Conservation (phyloP, 2,888 invertebrate species). For the Spatulosminthurus flaviceps region DNA sequence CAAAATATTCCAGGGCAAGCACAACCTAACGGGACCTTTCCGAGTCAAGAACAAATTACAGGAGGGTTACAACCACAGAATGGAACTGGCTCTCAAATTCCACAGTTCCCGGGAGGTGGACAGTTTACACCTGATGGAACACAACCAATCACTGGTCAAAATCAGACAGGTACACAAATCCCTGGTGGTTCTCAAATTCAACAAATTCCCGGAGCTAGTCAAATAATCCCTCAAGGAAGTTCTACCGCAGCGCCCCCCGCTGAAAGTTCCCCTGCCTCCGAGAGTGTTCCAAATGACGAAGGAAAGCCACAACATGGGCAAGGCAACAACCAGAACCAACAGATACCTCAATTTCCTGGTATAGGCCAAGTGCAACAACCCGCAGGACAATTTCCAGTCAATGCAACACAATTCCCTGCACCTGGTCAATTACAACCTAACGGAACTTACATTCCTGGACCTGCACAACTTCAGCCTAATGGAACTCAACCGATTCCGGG, state of each 20-base stretch:
- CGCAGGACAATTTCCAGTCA: no score
- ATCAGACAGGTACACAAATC: neutral
- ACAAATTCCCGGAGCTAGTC: neutral
- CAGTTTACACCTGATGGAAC: neutral
- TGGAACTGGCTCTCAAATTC: no score
- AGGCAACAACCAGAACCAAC: neutral
- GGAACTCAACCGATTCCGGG: constrained; percentile 10
- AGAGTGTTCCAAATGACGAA: no score
- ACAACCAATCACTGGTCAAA: no score
- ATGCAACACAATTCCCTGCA: constrained; percentile 20
- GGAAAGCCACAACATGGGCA: no score
- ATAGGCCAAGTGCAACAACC: neutral
- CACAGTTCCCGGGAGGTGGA: neutral
- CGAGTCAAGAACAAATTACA: constrained; percentile 40
- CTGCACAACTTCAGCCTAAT: neutral
- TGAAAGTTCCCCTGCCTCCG: no score
- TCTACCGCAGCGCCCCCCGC: no score
- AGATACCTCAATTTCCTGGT: neutral
- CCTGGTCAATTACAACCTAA: constrained; percentile 32
- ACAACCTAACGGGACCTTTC: neutral
- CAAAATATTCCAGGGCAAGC: no score
- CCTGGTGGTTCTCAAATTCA: neutral
- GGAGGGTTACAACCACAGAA: no score
- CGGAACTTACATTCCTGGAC: neutral
- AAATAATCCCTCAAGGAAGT: no score